Evolutionary conservation across 2,888 invertebrate genomes (phyloP).

Genomic region (Chaitophorus viminalis): DNA sequence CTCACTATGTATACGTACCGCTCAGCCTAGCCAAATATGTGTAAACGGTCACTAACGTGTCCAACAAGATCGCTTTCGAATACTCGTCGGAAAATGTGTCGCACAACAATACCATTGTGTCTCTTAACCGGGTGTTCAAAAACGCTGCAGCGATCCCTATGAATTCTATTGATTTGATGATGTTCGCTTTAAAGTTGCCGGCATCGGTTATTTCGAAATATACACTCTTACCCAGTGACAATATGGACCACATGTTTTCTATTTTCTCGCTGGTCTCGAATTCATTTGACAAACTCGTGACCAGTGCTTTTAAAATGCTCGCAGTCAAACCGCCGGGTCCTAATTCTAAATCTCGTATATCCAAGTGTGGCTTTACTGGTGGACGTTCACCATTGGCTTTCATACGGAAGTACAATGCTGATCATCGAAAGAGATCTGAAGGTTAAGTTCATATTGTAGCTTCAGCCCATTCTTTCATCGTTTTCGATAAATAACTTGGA

Average conservation of each 20-base stretch:
- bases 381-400: conserved; percentile 78
- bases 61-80: background rate
- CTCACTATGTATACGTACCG: background rate
- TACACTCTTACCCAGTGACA: conserved; percentile 14
- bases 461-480: conserved; percentile 38
- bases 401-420: conserved; percentile 30
- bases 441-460: conserved; percentile 32
- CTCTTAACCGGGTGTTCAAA: background rate
- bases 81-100: background rate
- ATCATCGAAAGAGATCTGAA: conserved; percentile 15
- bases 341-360: background rate
- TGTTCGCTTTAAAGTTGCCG: background rate
- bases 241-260: conserved; percentile 28
- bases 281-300: background rate
- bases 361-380: conserved; percentile 74
- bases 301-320: conserved; percentile 20
- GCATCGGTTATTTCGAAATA: background rate
- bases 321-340: conserved; percentile 4
- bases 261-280: conserved; percentile 14
- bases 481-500: background rate
- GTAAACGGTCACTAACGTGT: conserved; percentile 16
- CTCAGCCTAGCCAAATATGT: conserved; percentile 10
- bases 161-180: conserved; percentile 32
- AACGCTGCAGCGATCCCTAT: conserved; percentile 34
- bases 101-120: conserved; percentile 36